Conservation (phyloP, 2,888 invertebrate species). For the Amitus sp. region DNA sequence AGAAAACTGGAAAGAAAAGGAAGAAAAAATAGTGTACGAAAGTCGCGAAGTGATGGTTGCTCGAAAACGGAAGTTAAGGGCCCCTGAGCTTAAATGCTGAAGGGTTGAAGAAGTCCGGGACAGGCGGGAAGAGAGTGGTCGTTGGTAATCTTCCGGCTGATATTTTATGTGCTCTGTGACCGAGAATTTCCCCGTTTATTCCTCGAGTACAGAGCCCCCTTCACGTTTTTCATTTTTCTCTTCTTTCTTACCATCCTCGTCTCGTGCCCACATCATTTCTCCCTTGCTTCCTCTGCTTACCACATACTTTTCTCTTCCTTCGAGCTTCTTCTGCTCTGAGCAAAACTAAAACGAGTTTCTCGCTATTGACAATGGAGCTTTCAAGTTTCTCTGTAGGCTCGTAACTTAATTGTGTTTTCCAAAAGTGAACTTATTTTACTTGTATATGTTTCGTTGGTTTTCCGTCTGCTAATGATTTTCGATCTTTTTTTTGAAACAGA, state of each 20-base stretch:
- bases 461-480: neutral
- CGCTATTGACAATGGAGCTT: conserved; percentile 34
- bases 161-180: conserved; percentile 59
- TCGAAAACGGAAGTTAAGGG: conserved; percentile 54
- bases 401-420: neutral
- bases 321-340: conserved; percentile 1
- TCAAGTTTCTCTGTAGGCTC: neutral
- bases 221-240: conserved; percentile 23
- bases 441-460: neutral
- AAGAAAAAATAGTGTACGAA: conserved; percentile 12
- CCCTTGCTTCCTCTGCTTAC: conserved; percentile 9
- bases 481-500: too few relatives aligned
- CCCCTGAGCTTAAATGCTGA: conserved; percentile 42
- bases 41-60: conserved; percentile 57
- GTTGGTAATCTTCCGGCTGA: conserved; percentile 62
- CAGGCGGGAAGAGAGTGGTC: conserved; percentile 46
- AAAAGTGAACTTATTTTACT: neutral
- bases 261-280: conserved; percentile 25
- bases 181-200: conserved; percentile 44
- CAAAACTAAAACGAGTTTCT: neutral
- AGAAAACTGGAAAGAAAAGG: conserved; percentile 32
- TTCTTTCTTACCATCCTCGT: conserved; percentile 25
- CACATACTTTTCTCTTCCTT: neutral
- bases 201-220: conserved; percentile 27
- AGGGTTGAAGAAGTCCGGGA: conserved; percentile 42